Base-by-base conservation (phyloP, 2,888 invertebrate species). In the Anodontia alba region DNA sequence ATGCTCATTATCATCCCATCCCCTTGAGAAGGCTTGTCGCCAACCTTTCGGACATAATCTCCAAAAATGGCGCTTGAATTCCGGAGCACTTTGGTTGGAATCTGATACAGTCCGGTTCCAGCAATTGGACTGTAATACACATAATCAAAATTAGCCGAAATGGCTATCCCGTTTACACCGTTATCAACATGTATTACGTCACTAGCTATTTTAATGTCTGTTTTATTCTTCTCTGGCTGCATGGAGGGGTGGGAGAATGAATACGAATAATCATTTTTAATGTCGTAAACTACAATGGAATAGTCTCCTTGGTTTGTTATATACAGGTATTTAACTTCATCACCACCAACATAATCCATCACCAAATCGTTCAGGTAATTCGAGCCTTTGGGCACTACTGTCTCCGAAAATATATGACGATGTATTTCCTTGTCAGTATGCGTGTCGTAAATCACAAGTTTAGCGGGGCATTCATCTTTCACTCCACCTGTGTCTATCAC, bases 291-390 rank as follows among this genome's bases (percentile, higher is more conserved):
- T 31, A 90, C 83, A 20, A 92, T 75, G 2, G 87, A 86, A 31
- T 83, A 87, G 31, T 89, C 88, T 15, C 81, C 73, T 3, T 86
- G 87, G 74, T 92, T 90, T 1, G 89, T 89, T 23, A 92, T 90
- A 81, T 90, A 92, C 10, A 89, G 88, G 80, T 86, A 91, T 26
- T 80, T 78, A 1, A 88, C 90, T n/a, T 85, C 73, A n/a, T 86
- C 75, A 0, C 88, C 89, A 66, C 88, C 77, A 15, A 89, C 86
- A 76, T 91, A 91, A 76, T 91, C 89, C 71, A 91, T 76, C 12
- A 90, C 91, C 17, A 91, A 73, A 74, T 92, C 92, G 66, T 90
- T 90, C 33, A 92, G 73, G 73, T 90, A 91, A 67, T 88, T 90
- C 1, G 81, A 81, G 26, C 73, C 79, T 17, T 77, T 78, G 3